Evolutionary conservation across 2,888 invertebrate genomes (phyloP), one percentile per base, ranked within the genome.

Genomic region (Tinea pellionella): DNA sequence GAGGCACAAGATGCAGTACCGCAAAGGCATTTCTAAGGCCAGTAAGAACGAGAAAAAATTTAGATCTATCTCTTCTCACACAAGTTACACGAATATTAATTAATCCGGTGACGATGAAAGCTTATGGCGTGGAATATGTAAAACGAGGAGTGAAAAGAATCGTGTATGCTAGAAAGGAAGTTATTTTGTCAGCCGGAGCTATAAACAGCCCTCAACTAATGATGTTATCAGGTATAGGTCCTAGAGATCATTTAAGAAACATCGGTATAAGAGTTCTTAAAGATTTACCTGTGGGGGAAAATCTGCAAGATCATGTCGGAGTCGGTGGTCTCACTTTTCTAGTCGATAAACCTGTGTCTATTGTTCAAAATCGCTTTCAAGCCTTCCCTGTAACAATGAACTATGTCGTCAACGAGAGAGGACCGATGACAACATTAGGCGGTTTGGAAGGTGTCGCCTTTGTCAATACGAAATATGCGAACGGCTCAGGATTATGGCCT

Each of bases 131-230:
- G 0, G 94, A 96, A 73, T 96, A 94, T 69, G 78, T 92, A 0
- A 90, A 94, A 64, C 89, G 93, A 65, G 95, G 95, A 1, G 84
- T 89, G 37, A 90, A 90, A 61, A 91, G 92, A 68, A 83, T 91
- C 0, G 92, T 93, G 0, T 83, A 90, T 62, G 96, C 96, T 0
- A 89, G 90, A 60, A 94, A 94, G 68, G 96, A 96, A 77, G 91
- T 98, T 0, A 94, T 98, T 57, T 73, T 98, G 42, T 93, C 96
- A 11, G 96, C 96, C 0, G 98, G 98, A 0, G 92, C 97, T 0
- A 94, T 98, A 29, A 97, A 97, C 72, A 93, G 94, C 11, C 96
- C 98, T 0, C 97, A 98, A 72, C 81, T 98, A 59, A 81, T 98
- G 62, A 96, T 97, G 96, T 78, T 98, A 0, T 96, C 96, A 0